Evolutionary conservation across 2,888 invertebrate species (phyloP).

Genomic region (Patella ulyssiponensis): DNA sequence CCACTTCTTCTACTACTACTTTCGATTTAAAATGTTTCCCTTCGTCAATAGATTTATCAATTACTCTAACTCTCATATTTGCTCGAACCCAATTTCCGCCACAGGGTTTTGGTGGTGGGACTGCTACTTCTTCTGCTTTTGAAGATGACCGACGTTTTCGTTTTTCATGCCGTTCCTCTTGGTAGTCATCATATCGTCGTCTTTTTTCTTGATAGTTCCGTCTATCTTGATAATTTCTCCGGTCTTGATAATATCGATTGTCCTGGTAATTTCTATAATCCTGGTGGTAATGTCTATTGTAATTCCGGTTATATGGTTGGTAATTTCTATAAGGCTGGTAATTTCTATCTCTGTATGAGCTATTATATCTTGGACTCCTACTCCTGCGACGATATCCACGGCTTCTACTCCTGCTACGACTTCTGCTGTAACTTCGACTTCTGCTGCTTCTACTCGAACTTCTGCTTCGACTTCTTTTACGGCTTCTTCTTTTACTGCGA

Average conservation of each 20-base stretch:
- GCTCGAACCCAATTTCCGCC: conserved; percentile 65
- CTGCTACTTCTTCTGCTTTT: conserved; percentile 6
- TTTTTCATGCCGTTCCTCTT: neutral
- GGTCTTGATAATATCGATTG: conserved; percentile 8
- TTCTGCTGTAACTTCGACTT: neutral
- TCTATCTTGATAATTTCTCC: conserved; percentile 16
- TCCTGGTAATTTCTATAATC: conserved; percentile 2
- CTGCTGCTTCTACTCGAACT: neutral
- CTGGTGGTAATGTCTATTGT: conserved; percentile 11
- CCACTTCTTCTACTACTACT: conserved; percentile 70
- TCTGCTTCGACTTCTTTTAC: neutral
- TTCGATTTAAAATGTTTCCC: conserved; percentile 66
- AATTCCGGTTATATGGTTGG: conserved; percentile 7
- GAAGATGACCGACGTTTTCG: neutral
- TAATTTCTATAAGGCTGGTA: neutral
- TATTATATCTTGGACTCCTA: neutral
- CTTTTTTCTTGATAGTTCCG: conserved; percentile 14
- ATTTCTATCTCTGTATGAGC: conserved; percentile 2
- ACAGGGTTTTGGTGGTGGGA: neutral
- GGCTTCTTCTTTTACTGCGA: neutral
- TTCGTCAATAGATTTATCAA: conserved; percentile 69
- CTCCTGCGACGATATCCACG: neutral
- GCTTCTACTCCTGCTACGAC: conserved; percentile 3
- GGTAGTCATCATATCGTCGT: conserved; percentile 13
- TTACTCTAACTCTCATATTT: conserved; percentile 69